Base-by-base conservation (phyloP, 2,113 vertebrate genomes). In the Lasiurus borealis region DNA sequence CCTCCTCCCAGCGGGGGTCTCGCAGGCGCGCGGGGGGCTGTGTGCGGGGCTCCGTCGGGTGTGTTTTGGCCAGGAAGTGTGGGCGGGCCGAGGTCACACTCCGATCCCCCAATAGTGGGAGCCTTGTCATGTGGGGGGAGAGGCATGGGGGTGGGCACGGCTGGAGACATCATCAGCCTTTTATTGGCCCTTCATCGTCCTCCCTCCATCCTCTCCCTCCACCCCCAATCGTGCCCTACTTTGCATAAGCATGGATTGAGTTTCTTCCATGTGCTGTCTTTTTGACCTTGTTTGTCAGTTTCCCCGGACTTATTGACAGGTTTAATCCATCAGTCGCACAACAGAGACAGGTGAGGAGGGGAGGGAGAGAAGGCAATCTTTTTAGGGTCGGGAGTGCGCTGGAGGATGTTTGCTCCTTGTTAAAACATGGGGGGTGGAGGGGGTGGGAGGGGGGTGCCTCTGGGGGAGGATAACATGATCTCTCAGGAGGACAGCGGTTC, bases 91-190 rank as follows among this genome's bases (percentile, higher is more conserved):
- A 71, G 46, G 76, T 59, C 91, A 31, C 8, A 8, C 82, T 64
- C 59, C 23, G 8, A 48, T 82, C 59, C 36, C n/a, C 29, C 76
- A 69, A 86, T 50, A 88, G 66, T 84, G 88, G 77, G 62, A 88
- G 88, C 75, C 77, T 85, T 97, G 87, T 95, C 25, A 13, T 19
- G n/a, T 62, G 91, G 54, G 68, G 19, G n/a, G n/a, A 4, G 40
- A 69, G 85, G 40, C 62, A 16, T 29, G 54, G 62, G 25, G 73
- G 40, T 40, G 78, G 73, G 36, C 40, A 90, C 3, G 31, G 8
- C 78, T 93, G 62, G 76, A 69, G 68, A 46, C 80, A 54, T 2
- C 48, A 8, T 66, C 48, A 59, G 64, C 25, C 8, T 44, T 80
- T 52, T 31, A 29, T 46, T n/a, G 52, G 6, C 27, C 9, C 31